Percentiles rank a stretch among this genome's conserved stretches.
Conservation (phyloP, 2,888 invertebrate species). For the Rhagophthalmus giganteus region DNA sequence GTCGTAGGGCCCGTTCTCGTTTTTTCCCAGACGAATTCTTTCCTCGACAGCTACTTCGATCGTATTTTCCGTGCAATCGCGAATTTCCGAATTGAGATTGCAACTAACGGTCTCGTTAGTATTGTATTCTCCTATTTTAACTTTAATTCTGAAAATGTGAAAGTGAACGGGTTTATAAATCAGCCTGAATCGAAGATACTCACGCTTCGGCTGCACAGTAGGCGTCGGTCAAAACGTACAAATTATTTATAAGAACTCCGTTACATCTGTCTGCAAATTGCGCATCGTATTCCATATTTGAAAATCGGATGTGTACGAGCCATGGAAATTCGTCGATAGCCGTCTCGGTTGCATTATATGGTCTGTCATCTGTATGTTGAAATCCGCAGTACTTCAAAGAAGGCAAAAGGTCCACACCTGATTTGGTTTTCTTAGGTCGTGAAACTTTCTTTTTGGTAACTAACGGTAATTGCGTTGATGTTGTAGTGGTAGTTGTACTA, state of each 20-base stretch:
- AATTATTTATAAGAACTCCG: conserved; percentile 8
- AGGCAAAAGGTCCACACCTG: not conserved
- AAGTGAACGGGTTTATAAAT: too few relatives aligned
- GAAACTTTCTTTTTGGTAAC: not conserved
- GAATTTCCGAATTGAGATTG: not conserved
- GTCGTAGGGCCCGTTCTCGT: not conserved
- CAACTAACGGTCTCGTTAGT: conserved; percentile 5
- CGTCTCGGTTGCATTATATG: not conserved
- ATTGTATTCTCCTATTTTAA: conserved; percentile 9
- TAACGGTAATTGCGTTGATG: not conserved
- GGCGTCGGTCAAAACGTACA: conserved; percentile 9
- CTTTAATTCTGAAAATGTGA: conserved; percentile 9
- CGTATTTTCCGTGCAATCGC: conserved; percentile 2
- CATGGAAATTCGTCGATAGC: conserved; percentile 12
- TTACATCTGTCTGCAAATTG: conserved; percentile 8
- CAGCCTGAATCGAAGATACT: too few relatives aligned
- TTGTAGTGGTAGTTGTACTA: not conserved
- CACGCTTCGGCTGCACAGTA: conserved; percentile 6
- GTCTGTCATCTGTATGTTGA: not conserved
- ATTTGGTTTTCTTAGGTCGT: not conserved
- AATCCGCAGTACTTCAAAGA: not conserved
- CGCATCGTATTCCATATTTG: conserved; percentile 3
- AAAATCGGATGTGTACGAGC: conserved; percentile 8
- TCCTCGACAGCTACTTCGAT: conserved; percentile 4
- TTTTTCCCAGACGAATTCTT: conserved; percentile 1